Evolutionary conservation across 1,140 invertebrate genomes (phyloP).

Genomic region (Tigriopus japonicus): DNA sequence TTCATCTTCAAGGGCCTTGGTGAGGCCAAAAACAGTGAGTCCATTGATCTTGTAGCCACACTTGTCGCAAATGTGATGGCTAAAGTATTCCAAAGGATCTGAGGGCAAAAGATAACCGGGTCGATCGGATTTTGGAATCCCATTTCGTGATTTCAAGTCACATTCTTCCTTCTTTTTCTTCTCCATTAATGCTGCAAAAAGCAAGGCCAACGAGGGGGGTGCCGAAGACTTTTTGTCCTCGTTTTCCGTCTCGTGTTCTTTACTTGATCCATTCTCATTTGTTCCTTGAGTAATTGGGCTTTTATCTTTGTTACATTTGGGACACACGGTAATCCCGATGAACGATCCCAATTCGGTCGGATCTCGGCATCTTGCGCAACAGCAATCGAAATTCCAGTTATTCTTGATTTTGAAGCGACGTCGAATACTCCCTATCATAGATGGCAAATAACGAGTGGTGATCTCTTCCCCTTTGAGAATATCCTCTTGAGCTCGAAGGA

Average conservation of each 20-base stretch:
- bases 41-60: not conserved
- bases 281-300: not conserved
- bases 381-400: conserved; percentile 6
- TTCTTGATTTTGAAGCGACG: conserved; percentile 2
- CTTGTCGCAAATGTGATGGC: not conserved
- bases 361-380: conserved; percentile 1
- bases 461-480: not conserved
- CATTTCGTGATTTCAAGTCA: too few species aligned
- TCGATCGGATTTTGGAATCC: too few species aligned
- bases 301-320: not conserved
- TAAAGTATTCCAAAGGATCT: not conserved
- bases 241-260: too few species aligned
- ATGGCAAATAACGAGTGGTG: not conserved
- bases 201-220: too few species aligned
- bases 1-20: not conserved
- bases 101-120: not conserved
- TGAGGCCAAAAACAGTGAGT: not conserved
- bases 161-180: too few species aligned
- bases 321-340: not conserved
- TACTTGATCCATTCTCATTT: too few species aligned
- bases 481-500: not conserved
- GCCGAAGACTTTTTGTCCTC: too few species aligned
- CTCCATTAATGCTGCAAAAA: too few species aligned
- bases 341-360: not conserved
- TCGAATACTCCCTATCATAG: not conserved